Conservation (phyloP, 2,797 vertebrate genomes). For the Sphenodon punctatus region DNA sequence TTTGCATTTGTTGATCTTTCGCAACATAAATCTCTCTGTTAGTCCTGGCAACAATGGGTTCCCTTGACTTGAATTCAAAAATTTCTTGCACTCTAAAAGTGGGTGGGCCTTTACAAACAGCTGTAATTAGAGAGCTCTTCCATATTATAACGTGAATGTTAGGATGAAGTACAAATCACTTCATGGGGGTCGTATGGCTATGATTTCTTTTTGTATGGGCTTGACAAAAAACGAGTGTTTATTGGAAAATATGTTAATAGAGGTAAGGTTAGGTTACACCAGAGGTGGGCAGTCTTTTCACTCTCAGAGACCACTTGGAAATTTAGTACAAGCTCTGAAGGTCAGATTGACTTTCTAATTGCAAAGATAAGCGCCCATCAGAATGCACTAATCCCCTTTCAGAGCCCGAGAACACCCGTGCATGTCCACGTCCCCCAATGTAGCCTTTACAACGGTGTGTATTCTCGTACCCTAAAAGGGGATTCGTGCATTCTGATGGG, state of each 20-base stretch:
- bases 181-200: conserved; percentile 34
- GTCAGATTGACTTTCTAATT: too few species aligned
- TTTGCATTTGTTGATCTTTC: conserved; percentile 69
- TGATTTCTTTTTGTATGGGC: conserved; percentile 42
- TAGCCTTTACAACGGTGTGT: too few species aligned
- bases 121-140: conserved; percentile 13
- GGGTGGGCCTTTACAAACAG: neutral
- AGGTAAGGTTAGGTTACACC: neutral
- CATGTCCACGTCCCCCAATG: too few species aligned
- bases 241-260: neutral
- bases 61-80: conserved; percentile 42
- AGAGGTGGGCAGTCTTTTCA: too few species aligned
- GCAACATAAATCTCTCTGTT: conserved; percentile 54
- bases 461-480: too few species aligned
- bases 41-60: conserved; percentile 43
- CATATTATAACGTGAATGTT: neutral
- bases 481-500: too few species aligned
- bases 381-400: too few species aligned
- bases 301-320: too few species aligned
- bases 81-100: conserved; percentile 10
- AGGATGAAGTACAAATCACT: conserved; percentile 14
- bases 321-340: too few species aligned
- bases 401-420: too few species aligned
- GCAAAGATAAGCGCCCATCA: too few species aligned
- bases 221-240: conserved; percentile 24